phyloP scores from a whole-genome alignment of 2,113 vertebrate species.

The Pteronura brasiliensis region DNA sequence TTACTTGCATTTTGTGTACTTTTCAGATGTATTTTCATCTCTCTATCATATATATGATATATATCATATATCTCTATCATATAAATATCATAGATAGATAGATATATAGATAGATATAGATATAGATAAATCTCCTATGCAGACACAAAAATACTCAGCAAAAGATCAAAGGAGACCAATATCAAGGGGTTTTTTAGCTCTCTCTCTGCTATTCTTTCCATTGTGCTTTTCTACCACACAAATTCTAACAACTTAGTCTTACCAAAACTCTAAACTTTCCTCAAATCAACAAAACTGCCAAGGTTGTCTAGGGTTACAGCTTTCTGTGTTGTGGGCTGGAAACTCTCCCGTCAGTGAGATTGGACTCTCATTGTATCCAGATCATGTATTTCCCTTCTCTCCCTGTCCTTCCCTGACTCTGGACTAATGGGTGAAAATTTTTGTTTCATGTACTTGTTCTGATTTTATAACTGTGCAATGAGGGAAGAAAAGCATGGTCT shows the following conservation, averaged over 20 bases:
- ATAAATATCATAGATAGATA: too few species aligned
- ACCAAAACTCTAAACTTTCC: neutral
- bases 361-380: neutral
- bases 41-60: neutral
- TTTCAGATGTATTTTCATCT: neutral
- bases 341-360: neutral
- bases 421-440: neutral
- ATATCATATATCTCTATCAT: too few species aligned
- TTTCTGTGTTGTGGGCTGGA: neutral
- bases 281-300: neutral
- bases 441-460: neutral
- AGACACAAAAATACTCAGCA: neutral
- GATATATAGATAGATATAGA: too few species aligned
- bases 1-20: neutral
- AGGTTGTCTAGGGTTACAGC: too few species aligned
- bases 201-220: neutral
- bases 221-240: neutral
- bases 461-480: neutral
- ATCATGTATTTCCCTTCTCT: neutral
- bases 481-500: neutral
- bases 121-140: too few species aligned
- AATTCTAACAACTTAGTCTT: neutral
- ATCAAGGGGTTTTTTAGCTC: neutral
- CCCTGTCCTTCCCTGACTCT: neutral
- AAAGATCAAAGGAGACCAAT: neutral